A percentile compares a stretch with the other conserved stretches of the same genome.
Conservation (phyloP, 2,113 vertebrate species). For the Erythrocercus mccallii region DNA sequence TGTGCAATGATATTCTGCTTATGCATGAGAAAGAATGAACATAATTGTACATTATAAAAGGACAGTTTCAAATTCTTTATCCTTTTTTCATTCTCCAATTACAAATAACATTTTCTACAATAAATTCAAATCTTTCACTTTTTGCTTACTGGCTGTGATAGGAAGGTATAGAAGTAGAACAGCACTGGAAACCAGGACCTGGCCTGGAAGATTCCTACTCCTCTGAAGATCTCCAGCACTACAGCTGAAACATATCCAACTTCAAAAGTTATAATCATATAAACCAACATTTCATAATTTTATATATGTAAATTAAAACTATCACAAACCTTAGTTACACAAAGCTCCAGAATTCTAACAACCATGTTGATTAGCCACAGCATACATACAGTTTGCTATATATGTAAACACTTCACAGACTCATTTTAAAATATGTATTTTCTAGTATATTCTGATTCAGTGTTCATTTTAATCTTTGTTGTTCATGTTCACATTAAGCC, state of each 20-base stretch:
- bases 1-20: not conserved
- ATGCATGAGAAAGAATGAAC: not conserved
- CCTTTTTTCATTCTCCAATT: not conserved
- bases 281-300: not conserved
- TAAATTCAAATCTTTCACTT: not conserved
- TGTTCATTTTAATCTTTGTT: not conserved
- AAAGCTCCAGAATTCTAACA: not conserved
- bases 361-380: not conserved
- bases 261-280: not conserved
- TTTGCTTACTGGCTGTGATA: not conserved
- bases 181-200: not conserved
- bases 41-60: not conserved
- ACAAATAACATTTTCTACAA: not conserved
- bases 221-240: not conserved
- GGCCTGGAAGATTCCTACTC: not conserved
- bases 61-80: not conserved
- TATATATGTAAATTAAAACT: not conserved
- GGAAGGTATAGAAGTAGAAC: not conserved
- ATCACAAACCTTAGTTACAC: not conserved
- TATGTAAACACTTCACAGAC: not conserved
- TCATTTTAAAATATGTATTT: not conserved
- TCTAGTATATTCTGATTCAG: not conserved
- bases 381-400: not conserved
- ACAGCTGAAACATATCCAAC: not conserved
- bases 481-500: not conserved